These are phyloP conservation scores for Callyntrura guangdongensis DNA, from an alignment of 2,888 invertebrate species.

Conservation along the genomic window DNA sequence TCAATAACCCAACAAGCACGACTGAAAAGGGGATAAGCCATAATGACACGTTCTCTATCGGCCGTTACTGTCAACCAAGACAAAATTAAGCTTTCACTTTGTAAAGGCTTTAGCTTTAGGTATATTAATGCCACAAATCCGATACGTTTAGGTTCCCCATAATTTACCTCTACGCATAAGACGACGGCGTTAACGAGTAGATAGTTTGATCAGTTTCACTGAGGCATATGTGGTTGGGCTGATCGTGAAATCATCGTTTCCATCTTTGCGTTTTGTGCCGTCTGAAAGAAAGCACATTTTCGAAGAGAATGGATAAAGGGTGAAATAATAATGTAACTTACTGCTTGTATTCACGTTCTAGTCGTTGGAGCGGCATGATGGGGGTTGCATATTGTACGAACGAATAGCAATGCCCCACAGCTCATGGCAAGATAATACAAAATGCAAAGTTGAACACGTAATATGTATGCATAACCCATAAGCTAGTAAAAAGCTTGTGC, in stretches of 20 bases:
- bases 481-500: background rate
- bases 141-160: too few species aligned
- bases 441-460: conserved; percentile 43
- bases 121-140: too few species aligned
- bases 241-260: background rate
- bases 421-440: conserved; percentile 32
- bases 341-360: background rate
- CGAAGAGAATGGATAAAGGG: background rate
- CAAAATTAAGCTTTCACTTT: background rate
- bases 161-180: too few species aligned
- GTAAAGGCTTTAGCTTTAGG: background rate
- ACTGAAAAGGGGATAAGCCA: too few species aligned
- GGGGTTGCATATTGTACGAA: conserved; percentile 36
- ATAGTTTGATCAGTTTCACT: too few species aligned
- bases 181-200: too few species aligned
- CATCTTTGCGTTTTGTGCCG: background rate
- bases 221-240: conserved; percentile 3
- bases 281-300: background rate
- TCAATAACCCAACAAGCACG: too few species aligned
- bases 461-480: conserved; percentile 51
- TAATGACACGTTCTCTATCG: too few species aligned
- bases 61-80: too few species aligned
- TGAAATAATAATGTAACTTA: background rate
- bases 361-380: background rate
- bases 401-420: background rate